Percentiles rank a stretch among this genome's conserved stretches.
These are phyloP conservation scores for Zosterops pallidus DNA, from an alignment of 2,113 vertebrate genomes.

Conservation along the genomic window DNA sequence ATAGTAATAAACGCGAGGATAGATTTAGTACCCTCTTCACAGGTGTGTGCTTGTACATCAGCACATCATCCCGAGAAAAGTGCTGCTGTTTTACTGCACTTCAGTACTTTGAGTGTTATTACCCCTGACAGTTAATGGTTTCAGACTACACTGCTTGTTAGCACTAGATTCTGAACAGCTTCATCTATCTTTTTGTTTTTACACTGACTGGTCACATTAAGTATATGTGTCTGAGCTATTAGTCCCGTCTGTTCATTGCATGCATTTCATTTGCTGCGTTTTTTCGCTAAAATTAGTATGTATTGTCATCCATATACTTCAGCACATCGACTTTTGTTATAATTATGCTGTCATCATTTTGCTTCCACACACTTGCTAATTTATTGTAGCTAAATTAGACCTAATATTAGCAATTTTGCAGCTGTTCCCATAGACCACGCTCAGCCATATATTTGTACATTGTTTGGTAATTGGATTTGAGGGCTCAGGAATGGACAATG, in stretches of 20 bases:
- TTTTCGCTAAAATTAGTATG: constrained; percentile 80
- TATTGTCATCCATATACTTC: constrained; percentile 83
- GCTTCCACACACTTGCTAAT: constrained; percentile 83
- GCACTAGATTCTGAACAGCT: constrained; percentile 78
- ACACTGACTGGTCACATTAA: constrained; percentile 83
- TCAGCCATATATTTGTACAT: constrained; percentile 72
- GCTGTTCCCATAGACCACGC: constrained; percentile 78
- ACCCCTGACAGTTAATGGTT: constrained; percentile 83
- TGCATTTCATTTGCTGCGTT: constrained; percentile 74
- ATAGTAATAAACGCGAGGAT: constrained; percentile 75
- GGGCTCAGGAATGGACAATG: constrained; percentile 36
- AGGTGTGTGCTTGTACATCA: constrained; percentile 76
- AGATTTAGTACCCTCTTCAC: constrained; percentile 78
- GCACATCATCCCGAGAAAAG: constrained; percentile 73
- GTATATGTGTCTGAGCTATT: constrained; percentile 80
- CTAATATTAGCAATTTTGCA: constrained; percentile 87
- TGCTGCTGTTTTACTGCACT: constrained; percentile 72
- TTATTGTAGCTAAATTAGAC: constrained; percentile 85
- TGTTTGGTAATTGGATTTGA: constrained; percentile 80
- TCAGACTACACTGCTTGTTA: constrained; percentile 80
- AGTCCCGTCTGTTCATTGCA: constrained; percentile 76
- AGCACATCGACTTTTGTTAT: constrained; percentile 82
- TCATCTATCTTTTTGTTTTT: constrained; percentile 85
- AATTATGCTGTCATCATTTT: constrained; percentile 84
- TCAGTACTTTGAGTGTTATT: constrained; percentile 81